Evolutionary conservation across 2,888 invertebrate genomes (phyloP).

Genomic region (Dendrolimus pini): DNA sequence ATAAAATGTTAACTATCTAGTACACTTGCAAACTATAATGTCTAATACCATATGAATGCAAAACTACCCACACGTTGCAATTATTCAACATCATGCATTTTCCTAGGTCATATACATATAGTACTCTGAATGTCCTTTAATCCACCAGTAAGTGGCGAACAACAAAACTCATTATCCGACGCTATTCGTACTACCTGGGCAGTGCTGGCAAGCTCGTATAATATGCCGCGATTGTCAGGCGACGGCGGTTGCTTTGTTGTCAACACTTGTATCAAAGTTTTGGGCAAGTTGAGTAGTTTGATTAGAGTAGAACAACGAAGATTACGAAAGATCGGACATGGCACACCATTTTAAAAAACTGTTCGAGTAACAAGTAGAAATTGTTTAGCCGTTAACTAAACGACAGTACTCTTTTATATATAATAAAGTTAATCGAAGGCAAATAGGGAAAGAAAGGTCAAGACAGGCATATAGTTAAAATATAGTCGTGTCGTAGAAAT

Average conservation of each 20-base stretch:
- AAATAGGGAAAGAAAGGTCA: no score
- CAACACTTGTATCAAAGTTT: no score
- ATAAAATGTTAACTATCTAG: not conserved
- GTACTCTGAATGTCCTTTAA: conserved; percentile 44
- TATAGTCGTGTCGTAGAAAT: no score
- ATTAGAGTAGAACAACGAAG: no score
- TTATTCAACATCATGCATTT: not conserved
- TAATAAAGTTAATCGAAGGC: no score
- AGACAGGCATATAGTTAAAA: no score
- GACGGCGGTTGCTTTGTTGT: conserved; percentile 10
- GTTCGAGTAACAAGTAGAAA: no score
- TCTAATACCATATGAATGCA: not conserved
- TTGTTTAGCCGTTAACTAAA: no score
- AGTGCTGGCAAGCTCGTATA: conserved; percentile 43
- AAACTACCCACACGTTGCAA: not conserved
- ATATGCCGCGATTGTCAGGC: conserved; percentile 18
- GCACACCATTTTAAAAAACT: no score
- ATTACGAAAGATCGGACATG: no score
- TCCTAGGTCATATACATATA: not conserved
- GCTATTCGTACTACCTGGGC: conserved; percentile 55
- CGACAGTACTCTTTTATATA: no score
- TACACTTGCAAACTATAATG: not conserved
- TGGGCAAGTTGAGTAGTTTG: no score
- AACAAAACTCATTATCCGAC: conserved; percentile 70
- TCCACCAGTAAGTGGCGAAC: conserved; percentile 57